These are phyloP conservation scores for Leptonema lineaticorne DNA, from an alignment of 1,140 invertebrate genomes.

Conservation along the genomic window DNA sequence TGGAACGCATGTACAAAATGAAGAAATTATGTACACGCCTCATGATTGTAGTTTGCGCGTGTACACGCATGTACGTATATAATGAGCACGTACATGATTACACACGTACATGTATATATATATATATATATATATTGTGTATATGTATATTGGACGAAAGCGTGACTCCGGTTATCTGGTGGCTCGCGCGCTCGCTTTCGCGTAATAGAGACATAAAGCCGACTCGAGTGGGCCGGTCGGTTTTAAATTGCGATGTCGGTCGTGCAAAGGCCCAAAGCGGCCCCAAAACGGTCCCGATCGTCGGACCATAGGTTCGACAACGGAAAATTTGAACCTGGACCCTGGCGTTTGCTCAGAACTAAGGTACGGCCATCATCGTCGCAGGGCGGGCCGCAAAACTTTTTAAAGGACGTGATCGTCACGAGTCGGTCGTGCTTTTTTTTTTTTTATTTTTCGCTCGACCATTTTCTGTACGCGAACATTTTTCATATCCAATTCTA, in stretches of 20 bases:
- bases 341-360: neutral
- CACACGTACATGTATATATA: neutral
- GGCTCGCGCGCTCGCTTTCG: conserved; percentile 5
- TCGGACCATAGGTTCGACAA: neutral
- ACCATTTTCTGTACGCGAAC: no score
- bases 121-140: neutral
- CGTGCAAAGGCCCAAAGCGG: neutral
- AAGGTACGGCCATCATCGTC: neutral
- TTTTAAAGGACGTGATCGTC: neutral
- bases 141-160: no score
- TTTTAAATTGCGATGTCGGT: conserved; percentile 10
- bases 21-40: no score
- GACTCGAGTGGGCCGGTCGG: conserved; percentile 25
- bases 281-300: neutral
- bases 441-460: no score
- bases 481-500: no score
- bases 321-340: neutral
- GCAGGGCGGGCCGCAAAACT: neutral
- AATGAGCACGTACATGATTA: no score
- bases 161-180: conserved; percentile 26
- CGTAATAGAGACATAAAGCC: conserved; percentile 35
- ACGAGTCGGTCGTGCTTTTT: neutral
- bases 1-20: no score
- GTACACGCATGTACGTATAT: no score
- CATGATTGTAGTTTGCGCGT: no score